Conservation (phyloP, 2,888 invertebrate genomes). For the Eupithecia exiguata region DNA sequence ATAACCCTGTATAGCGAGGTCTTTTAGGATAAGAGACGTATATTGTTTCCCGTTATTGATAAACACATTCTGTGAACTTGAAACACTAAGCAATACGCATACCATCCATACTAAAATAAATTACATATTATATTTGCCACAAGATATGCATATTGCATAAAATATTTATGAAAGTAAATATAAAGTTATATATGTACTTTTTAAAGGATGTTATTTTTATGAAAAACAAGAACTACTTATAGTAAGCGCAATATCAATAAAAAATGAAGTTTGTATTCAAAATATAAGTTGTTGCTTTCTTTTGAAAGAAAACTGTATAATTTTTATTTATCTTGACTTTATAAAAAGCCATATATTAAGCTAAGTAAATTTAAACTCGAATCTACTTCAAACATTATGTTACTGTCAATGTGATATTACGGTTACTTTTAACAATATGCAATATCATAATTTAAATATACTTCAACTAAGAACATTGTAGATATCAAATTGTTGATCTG, state of each 20-base stretch:
- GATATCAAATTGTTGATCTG: constrained; percentile 38
- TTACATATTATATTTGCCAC: background rate
- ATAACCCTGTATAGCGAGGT: constrained; percentile 15
- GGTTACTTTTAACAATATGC: constrained; percentile 17
- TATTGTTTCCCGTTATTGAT: constrained; percentile 41
- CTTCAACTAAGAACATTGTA: constrained; percentile 13
- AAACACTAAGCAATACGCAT: constrained; percentile 24
- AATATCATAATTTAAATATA: background rate
- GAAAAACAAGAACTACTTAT: background rate
- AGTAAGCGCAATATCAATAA: background rate
- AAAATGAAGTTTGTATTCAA: background rate
- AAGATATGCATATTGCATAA: background rate
- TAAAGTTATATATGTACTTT: too few relatives aligned
- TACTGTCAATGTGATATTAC: constrained; percentile 23
- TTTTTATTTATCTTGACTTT: constrained; percentile 5
- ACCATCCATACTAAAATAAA: constrained; percentile 19
- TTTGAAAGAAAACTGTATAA: constrained; percentile 3
- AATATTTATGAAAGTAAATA: background rate
- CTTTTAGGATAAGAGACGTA: constrained; percentile 26
- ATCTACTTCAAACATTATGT: constrained; percentile 14
- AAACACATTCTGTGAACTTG: constrained; percentile 33
- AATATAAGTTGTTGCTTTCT: background rate
- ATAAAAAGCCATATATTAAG: background rate
- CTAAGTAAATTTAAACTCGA: background rate
- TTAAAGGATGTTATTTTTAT: background rate